Evolutionary conservation across 92 coral and sea anemone species (phyloP).

Genomic region (Phenganax marumi): DNA sequence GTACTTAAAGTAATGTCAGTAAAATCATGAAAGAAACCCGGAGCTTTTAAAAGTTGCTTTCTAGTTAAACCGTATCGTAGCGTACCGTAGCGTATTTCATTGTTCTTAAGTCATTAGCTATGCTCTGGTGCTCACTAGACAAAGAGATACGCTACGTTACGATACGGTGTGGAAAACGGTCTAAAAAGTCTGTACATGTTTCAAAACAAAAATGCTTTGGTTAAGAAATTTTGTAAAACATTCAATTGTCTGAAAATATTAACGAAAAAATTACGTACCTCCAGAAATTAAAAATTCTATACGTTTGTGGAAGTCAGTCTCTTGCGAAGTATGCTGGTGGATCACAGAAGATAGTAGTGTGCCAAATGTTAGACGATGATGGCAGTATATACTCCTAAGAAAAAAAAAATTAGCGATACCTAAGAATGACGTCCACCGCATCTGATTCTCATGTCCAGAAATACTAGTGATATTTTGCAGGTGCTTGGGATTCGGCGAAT

Average conservation of each 20-base stretch:
- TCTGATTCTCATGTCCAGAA: no score
- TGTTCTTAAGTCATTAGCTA: no score
- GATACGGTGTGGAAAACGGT: no score
- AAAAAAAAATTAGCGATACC: not conserved
- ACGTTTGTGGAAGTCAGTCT: conserved; percentile 44
- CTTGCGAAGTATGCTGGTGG: conserved; percentile 57
- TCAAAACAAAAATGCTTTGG: not conserved
- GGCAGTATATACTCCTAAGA: conserved; percentile 79
- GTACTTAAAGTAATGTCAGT: no score
- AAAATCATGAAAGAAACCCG: no score
- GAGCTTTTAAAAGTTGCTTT: no score
- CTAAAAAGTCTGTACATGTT: not conserved
- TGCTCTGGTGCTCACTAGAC: no score
- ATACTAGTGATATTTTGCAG: no score
- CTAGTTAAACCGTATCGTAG: no score
- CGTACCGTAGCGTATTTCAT: no score
- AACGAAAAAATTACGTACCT: conserved; percentile 44
- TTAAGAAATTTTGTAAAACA: not conserved
- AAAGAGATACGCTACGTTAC: no score
- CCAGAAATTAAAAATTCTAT: conserved; percentile 60
- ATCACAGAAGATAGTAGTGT: conserved; percentile 67
- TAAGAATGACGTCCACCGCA: not conserved
- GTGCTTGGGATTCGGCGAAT: not conserved
- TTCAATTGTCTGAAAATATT: not conserved
- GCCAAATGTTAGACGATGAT: conserved; percentile 82